Evolutionary conservation across 2,113 vertebrate genomes (phyloP), one percentile per base, ranked within the genome.

Genomic region (Tragelaphus imberbis): DNA sequence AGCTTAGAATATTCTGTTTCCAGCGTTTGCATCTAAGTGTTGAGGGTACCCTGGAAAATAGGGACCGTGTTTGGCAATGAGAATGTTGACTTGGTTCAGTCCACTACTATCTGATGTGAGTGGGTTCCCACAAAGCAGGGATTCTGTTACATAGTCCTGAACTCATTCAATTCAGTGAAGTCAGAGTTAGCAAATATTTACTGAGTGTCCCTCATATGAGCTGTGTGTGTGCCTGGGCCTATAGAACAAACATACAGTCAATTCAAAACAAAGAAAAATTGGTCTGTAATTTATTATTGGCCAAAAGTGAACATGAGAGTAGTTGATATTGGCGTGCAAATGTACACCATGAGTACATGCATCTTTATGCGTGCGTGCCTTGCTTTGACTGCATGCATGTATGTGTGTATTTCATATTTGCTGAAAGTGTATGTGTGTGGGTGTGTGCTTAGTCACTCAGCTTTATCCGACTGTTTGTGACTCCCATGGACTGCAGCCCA

Each of bases 291-390:
- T 63, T 80, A 80, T 53, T 25, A 75, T 12, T 44, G n/a, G 86
- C 25, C 55, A 77, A 85, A 23, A 36, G 47, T 59, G 63, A 49
- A 47, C 23, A 25, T 44, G 71, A 47, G 28, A 25, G 23, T 58
- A 61, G 23, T n/a, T 33, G 47, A 19, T 23, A 16, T 12, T 47
- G 9, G 23, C 71, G 3, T 56, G 0, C 87, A 17, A 40, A 55
- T 23, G 15, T 23, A 10, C 49, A 14, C 6, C 16, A 1, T 33
- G 14, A n/a, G 15, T 21, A 0, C 7, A 19, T 16, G 10, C 21
- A 7, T 30, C 3, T 44, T 36, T 53, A 36, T 49, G 25, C 59
- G 4, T 28, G 17, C 47, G 3, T 27, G 10, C 25, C 16, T 3
- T 19, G 4, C 49, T 56, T 15, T 49, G 5, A 51, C 17, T 53